Conservation (phyloP, 2,113 vertebrate genomes). For the Eptesicus fuscus region DNA sequence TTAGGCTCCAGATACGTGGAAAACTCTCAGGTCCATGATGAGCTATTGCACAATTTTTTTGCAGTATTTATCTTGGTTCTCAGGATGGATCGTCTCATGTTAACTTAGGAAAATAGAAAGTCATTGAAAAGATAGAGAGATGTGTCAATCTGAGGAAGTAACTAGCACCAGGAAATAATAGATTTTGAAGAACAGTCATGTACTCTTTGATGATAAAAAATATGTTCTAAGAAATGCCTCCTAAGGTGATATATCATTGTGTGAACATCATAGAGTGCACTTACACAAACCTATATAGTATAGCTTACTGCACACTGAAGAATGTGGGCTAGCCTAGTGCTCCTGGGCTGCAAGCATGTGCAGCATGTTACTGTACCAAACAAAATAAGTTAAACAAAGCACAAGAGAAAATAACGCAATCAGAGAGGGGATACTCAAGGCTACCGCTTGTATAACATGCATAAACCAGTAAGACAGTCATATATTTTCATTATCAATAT, state of each 20-base stretch:
- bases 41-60: background rate
- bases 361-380: background rate
- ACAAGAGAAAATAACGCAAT: background rate
- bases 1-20: background rate
- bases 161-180: background rate
- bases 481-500: background rate
- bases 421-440: background rate
- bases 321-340: no score
- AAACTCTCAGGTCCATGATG: background rate
- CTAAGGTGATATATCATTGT: no score
- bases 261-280: background rate
- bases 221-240: background rate
- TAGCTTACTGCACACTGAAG: no score
- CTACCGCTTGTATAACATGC: no score
- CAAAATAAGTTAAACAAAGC: background rate
- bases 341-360: no score
- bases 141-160: background rate
- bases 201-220: background rate
- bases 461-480: background rate
- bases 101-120: conserved; percentile 20
- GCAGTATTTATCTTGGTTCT: background rate
- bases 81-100: background rate
- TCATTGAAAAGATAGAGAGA: conserved; percentile 14
- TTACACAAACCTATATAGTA: background rate
- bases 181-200: background rate